Conservation (phyloP, 2,797 vertebrate genomes). For the Cottoperca gobio region DNA sequence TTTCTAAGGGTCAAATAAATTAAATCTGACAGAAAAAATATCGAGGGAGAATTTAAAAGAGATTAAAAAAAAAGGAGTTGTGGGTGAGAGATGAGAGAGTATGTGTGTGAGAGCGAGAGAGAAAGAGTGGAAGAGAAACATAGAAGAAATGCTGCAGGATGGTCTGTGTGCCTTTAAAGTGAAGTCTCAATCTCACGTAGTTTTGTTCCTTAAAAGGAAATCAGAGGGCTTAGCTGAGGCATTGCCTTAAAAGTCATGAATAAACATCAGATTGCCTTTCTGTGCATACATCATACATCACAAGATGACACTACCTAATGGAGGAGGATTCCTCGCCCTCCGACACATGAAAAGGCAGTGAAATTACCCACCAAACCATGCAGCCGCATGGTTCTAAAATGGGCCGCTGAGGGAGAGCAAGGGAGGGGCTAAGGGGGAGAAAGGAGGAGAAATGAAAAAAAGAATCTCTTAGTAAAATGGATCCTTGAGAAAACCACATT, state of each 20-base stretch:
- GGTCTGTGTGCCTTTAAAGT: slow-evolving; percentile 82
- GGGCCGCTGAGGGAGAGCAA: slow-evolving; percentile 73
- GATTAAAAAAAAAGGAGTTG: slow-evolving; percentile 54
- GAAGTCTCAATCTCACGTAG: slow-evolving; percentile 84
- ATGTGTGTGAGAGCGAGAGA: slow-evolving; percentile 8
- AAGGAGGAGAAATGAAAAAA: slow-evolving; percentile 59
- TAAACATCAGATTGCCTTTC: slow-evolving; percentile 86
- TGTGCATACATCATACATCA: slow-evolving; percentile 88
- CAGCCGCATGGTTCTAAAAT: slow-evolving; percentile 76
- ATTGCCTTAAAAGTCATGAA: slow-evolving; percentile 87
- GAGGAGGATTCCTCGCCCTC: slow-evolving; percentile 82
- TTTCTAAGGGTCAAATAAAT: slow-evolving; percentile 84
- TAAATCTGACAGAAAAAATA: slow-evolving; percentile 82
- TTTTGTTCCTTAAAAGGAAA: slow-evolving; percentile 89
- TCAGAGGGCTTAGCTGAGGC: slow-evolving; percentile 82
- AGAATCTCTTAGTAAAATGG: slow-evolving; percentile 78
- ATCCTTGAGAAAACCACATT: slow-evolving; percentile 72
- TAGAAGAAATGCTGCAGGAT: slow-evolving; percentile 69
- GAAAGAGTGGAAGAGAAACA: slow-evolving; percentile 30
- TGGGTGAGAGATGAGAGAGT: slow-evolving; percentile 57
- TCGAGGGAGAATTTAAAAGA: slow-evolving; percentile 79
- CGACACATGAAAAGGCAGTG: slow-evolving; percentile 83
- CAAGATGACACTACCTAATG: slow-evolving; percentile 85
- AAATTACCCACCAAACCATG: slow-evolving; percentile 83
- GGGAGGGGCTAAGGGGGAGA: slow-evolving; percentile 59